phyloP scores from a whole-genome alignment of 1,140 invertebrate species.

The Pogonomyrmex barbatus region DNA sequence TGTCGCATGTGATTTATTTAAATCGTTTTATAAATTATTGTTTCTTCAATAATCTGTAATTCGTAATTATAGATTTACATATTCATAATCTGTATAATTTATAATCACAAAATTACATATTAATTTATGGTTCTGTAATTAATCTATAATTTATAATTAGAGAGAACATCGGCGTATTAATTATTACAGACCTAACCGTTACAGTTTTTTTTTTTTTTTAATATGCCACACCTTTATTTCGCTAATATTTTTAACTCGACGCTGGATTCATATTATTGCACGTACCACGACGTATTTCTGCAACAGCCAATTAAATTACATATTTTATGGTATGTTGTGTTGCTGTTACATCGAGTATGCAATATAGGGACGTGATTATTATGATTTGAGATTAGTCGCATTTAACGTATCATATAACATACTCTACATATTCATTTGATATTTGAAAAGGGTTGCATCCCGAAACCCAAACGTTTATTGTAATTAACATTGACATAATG shows the following conservation, averaged over 20 bases:
- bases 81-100: constrained; percentile 39
- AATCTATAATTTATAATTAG: constrained; percentile 17
- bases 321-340: constrained; percentile 23
- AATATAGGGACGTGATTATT: constrained; percentile 3
- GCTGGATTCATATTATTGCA: not conserved
- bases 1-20: not conserved
- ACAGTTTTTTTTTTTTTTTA: not conserved
- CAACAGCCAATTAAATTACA: constrained; percentile 20
- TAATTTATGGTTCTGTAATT: constrained; percentile 29
- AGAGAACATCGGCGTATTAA: constrained; percentile 9
- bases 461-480: not conserved
- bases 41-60: constrained; percentile 15
- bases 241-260: constrained; percentile 4
- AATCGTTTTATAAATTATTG: constrained; percentile 15
- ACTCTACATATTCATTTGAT: constrained; percentile 23
- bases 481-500: not conserved
- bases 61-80: constrained; percentile 43
- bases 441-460: not conserved
- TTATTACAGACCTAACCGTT: constrained; percentile 13
- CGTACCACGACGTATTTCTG: not conserved
- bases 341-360: not conserved
- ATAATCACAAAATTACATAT: constrained; percentile 32
- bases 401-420: constrained; percentile 7
- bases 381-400: constrained; percentile 34
- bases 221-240: not conserved